phyloP scores from a whole-genome alignment of 2,888 invertebrate species.

The Pardosa pseudoannulata region DNA sequence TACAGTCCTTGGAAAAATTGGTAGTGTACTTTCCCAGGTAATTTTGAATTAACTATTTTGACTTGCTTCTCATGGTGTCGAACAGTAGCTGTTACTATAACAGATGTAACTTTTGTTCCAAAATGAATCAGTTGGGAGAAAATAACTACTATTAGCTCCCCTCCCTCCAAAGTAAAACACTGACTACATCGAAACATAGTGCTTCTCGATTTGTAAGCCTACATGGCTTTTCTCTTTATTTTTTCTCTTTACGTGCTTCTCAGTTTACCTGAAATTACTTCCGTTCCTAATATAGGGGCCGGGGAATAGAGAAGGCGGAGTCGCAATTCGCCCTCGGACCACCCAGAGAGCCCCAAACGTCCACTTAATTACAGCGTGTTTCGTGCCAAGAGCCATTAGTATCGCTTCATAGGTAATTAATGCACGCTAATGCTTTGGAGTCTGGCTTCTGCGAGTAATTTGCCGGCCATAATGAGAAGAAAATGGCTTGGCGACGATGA shows the following conservation, averaged over 20 bases:
- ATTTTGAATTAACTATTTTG: no score
- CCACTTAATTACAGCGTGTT: constrained; percentile 40
- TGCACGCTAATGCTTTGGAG: constrained; percentile 27
- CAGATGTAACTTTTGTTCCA: no score
- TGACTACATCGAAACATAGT: no score
- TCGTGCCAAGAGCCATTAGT: constrained; percentile 50
- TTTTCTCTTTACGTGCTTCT: constrained; percentile 21
- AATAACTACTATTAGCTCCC: no score
- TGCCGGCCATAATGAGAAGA: constrained; percentile 44
- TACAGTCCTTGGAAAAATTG: no score
- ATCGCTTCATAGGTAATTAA: constrained; percentile 51
- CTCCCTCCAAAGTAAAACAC: no score
- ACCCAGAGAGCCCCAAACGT: constrained; percentile 39
- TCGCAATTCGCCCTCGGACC: constrained; percentile 34
- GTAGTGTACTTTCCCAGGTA: no score
- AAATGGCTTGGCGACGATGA: constrained; percentile 41
- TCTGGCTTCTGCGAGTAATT: constrained; percentile 17
- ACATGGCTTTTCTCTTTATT: no score
- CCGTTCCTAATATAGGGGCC: constrained; percentile 24
- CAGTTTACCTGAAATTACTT: constrained; percentile 43
- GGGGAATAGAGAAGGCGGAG: constrained; percentile 30
- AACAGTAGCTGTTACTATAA: no score
- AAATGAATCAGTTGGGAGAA: no score
- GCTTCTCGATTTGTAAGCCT: no score
- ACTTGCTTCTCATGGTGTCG: no score